A percentile compares a stretch with the other conserved stretches of the same genome.
Evolutionary conservation across 2,113 vertebrate genomes (phyloP).

Genomic region (Tylochromis polylepis): DNA sequence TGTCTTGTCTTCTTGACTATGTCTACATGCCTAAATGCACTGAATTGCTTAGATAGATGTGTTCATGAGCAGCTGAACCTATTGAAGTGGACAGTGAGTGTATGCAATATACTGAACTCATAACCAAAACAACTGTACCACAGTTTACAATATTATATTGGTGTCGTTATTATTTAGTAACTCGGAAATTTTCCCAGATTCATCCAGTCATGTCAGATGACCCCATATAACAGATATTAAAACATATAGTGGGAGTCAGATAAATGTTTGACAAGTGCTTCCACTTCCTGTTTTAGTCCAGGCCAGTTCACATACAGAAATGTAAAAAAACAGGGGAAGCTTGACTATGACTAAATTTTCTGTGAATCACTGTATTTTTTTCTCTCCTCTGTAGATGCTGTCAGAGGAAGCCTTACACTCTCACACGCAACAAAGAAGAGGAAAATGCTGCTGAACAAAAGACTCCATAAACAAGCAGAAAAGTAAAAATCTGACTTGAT

Average conservation of each 20-base stretch:
- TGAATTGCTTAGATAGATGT: not conserved
- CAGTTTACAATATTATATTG: not conserved
- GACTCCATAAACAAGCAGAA: not conserved
- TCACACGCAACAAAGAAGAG: not conserved
- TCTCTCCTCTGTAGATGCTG: slow-evolving; percentile 43
- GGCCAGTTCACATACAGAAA: not conserved
- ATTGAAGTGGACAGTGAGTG: fast-evolving
- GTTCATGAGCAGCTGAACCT: not conserved
- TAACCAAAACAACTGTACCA: not conserved
- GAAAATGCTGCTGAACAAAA: not conserved
- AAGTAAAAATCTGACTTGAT: not conserved
- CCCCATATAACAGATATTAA: not conserved
- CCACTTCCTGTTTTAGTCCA: not conserved
- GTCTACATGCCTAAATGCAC: not conserved
- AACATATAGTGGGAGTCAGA: not conserved
- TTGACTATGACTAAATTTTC: not conserved
- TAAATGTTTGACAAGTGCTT: not conserved
- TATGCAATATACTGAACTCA: not conserved
- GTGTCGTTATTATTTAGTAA: not conserved
- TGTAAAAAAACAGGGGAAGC: not conserved
- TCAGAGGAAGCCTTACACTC: slow-evolving; percentile 1
- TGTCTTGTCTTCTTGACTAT: not conserved
- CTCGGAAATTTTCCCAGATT: fast-evolving
- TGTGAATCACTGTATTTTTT: not conserved
- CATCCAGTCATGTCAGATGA: fast-evolving